Conservation (phyloP, 2,113 vertebrate genomes). For the Toxostoma redivivum region DNA sequence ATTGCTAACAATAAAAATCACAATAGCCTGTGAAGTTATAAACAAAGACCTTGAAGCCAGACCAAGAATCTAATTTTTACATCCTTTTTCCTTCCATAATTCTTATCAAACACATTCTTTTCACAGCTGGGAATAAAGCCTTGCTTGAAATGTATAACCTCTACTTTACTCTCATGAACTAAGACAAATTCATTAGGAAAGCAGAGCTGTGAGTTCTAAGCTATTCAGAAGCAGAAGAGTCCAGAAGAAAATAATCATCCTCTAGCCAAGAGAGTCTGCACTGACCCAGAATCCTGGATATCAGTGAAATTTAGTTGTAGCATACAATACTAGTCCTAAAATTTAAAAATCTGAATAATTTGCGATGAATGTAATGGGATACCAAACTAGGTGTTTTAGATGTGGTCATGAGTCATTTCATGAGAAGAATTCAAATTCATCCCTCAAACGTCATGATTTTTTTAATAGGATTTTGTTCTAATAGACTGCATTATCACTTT, state of each 20-base stretch:
- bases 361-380: not conserved
- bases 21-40: not conserved
- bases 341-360: not conserved
- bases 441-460: not conserved
- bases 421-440: not conserved
- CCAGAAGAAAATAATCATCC: not conserved
- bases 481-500: not conserved
- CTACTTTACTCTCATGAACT: not conserved
- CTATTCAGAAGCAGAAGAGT: not conserved
- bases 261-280: not conserved
- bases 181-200: not conserved
- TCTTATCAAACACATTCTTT: not conserved
- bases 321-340: not conserved
- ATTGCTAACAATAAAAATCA: not conserved
- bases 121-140: not conserved
- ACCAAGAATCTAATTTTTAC: not conserved
- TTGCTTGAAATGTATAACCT: not conserved
- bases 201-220: not conserved
- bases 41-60: not conserved
- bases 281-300: not conserved
- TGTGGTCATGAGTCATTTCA: not conserved
- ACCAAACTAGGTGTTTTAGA: not conserved
- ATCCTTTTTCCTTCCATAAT: not conserved
- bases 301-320: not conserved
- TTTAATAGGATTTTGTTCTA: not conserved